Evolutionary conservation across 2,888 invertebrate genomes (phyloP), one percentile per base, ranked within the genome.

Genomic region (Hypercompe scribonia): DNA sequence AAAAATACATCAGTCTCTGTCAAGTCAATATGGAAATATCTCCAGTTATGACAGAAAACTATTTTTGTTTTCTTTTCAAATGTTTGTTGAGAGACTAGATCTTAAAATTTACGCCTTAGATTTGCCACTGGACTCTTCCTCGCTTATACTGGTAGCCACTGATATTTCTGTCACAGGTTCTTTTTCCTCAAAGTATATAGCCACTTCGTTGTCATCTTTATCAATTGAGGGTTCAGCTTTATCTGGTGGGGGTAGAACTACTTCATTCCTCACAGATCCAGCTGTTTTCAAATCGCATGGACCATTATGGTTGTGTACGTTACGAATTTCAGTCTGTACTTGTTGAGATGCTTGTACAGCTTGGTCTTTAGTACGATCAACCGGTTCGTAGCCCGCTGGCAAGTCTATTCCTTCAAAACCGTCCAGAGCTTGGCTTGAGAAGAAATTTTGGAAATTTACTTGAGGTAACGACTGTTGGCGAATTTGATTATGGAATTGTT

Each of bases 181-280:
- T 68, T 82, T 86, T 3, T 91, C 89, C 3, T 90, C 92, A 81
- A 96, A 97, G 85, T 96, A 97, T 46, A 97, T 90, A 0, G 97
- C 97, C 0, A 97, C 96, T 70, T 96, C 96, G 70, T 96, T 96
- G 46, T 96, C 96, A 71, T 96, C 96, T 10, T 96, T 88, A 11
- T 96, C 93, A 0, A 96, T 89, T 1, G 92, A 84, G 39, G 87
- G 81, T 0, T 86, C 86, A 58, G 86, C 91, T 2, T 90, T 90
- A 4, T 78, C 88, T 10, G 93, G 91, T 0, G 96, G 89, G 0
- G 96, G 91, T 0, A 96, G 92, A 0, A 94, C 88, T 0, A 96
- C 92, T 0, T 92, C 91, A 72, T 93, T 95, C 28, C 90, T 93
- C 0, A 95, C 85, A 0, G 96, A 96, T 8, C 94, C 92, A 65